Base-by-base conservation (phyloP, 2,113 vertebrate genomes). In the Cynopterus brachyotis region DNA sequence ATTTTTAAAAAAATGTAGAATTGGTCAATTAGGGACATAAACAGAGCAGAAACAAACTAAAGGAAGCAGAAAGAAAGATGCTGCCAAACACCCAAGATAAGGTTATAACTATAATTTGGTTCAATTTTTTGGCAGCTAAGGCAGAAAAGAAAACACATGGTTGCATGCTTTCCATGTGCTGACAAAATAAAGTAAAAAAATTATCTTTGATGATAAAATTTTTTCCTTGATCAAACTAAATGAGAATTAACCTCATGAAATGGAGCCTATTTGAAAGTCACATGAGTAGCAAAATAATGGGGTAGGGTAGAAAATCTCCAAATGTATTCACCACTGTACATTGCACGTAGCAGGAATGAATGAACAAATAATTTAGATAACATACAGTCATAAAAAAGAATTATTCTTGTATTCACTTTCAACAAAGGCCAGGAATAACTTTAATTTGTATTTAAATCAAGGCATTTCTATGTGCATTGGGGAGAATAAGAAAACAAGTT, bases 131-230 rank as follows among this genome's bases (percentile, higher is more conserved):
- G 87, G 92, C 69, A 80, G 57, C 53, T 79, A 62, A 95, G 30
- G 80, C n/a, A 94, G 59, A 96, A 97, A 95, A 91, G 72, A 95
- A 96, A 98, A 92, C 59, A 89, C 47, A 70, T 1, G 42, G 32
- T 62, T 91, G 28, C 53, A 95, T 86, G 93, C 35, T 97, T 97
- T 76, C 87, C 87, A 81, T 78, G 95, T 92, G 50, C 93, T 94
- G 57, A 95, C 83, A 89, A 97, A 95, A 94, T 10, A 91, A 85
- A 91, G 66, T 35, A 72, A 22, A n/a, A 75, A 60, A 81, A 50
- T 26, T 60, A 75, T 83, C 59, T 86, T 95, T 64, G 88, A 85
- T 94, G 75, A 64, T 24, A 45, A 78, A 89, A 80, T 15, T 53
- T 80, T 96, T 94, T 87, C 73, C 73, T 94, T 75, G 62, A 86